Conservation (phyloP, 2,888 invertebrate genomes). For the Latrodectus hesperus region DNA sequence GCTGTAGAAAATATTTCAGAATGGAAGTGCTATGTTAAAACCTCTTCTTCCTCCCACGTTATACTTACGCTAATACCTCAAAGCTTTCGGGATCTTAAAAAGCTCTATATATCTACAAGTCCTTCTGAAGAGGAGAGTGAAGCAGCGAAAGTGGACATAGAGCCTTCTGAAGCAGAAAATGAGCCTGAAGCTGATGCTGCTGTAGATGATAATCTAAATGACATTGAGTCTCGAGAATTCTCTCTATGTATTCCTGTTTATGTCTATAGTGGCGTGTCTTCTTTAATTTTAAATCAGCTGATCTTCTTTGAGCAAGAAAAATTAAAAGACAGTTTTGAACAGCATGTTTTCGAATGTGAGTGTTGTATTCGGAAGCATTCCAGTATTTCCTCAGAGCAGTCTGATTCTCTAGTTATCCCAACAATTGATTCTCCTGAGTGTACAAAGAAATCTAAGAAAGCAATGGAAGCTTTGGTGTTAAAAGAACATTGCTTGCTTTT, state of each 20-base stretch:
- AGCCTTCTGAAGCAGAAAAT: neutral
- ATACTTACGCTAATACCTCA: constrained; percentile 82
- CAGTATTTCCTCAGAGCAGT: constrained; percentile 74
- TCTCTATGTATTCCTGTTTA: constrained; percentile 78
- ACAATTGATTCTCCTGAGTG: constrained; percentile 62
- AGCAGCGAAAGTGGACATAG: neutral
- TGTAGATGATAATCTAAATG: neutral
- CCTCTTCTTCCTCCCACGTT: constrained; percentile 80
- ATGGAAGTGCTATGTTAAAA: constrained; percentile 83
- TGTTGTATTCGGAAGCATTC: constrained; percentile 72
- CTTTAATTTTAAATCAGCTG: constrained; percentile 77
- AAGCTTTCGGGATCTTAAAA: constrained; percentile 77
- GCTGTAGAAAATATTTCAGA: constrained; percentile 74
- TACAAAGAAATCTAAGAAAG: constrained; percentile 77
- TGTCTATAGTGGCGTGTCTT: constrained; percentile 82
- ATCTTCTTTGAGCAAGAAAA: constrained; percentile 73
- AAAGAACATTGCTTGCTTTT: constrained; percentile 80
- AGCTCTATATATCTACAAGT: constrained; percentile 68
- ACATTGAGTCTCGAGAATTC: neutral
- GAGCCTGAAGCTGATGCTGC: neutral
- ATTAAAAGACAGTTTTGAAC: constrained; percentile 73
- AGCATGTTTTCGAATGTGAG: constrained; percentile 73
- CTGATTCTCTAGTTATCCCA: neutral
- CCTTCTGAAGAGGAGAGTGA: neutral
- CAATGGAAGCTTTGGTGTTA: constrained; percentile 76